phyloP scores from a whole-genome alignment of 2,113 vertebrate genomes.

The Steatornis caripensis region DNA sequence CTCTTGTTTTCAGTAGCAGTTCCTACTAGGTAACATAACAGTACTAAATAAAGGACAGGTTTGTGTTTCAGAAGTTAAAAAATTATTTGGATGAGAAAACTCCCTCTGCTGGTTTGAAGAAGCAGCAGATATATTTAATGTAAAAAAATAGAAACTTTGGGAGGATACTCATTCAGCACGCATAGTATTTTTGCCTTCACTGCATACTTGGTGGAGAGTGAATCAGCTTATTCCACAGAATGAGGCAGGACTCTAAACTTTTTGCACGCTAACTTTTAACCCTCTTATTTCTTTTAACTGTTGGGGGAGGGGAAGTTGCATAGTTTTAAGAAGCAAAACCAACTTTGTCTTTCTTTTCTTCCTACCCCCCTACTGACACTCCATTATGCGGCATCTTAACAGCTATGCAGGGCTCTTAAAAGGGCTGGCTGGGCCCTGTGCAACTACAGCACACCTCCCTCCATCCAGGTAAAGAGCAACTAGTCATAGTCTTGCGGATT shows the following conservation, averaged over 20 bases:
- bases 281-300: not conserved
- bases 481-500: not conserved
- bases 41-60: not conserved
- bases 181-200: not conserved
- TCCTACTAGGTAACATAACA: not conserved
- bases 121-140: not conserved
- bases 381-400: fast-evolving
- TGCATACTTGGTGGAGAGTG: not conserved
- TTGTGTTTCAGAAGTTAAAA: not conserved
- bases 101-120: constrained; percentile 54
- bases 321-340: not conserved
- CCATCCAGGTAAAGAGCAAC: not conserved
- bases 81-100: not conserved
- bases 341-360: not conserved
- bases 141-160: not conserved
- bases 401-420: not conserved
- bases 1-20: not conserved
- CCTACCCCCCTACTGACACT: no score
- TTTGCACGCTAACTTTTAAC: not conserved
- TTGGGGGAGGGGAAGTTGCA: fast-evolving
- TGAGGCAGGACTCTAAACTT: not conserved
- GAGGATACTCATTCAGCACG: not conserved
- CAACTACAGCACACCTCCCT: not conserved
- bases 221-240: not conserved
- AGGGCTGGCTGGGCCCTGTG: not conserved